Percentiles rank a stretch among this genome's conserved stretches.
These are phyloP conservation scores for Indicator maculatus DNA, from an alignment of 2,113 vertebrate species.

Conservation along the genomic window DNA sequence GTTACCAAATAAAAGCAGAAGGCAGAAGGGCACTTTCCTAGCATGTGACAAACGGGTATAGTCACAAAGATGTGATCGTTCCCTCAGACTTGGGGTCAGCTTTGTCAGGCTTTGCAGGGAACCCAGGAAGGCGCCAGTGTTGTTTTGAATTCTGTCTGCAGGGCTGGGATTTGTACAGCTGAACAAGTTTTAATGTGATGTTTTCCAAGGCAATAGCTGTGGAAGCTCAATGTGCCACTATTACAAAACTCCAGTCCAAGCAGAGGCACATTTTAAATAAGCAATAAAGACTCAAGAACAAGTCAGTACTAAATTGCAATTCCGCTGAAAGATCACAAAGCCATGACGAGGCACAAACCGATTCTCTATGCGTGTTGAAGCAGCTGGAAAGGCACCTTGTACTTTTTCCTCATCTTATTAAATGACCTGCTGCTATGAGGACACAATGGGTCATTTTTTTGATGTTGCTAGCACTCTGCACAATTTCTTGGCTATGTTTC, in stretches of 20 bases:
- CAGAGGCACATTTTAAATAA: conserved; percentile 36
- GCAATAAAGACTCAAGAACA: conserved; percentile 37
- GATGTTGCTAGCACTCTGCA: not conserved
- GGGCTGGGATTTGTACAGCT: conserved; percentile 53
- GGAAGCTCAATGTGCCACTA: not conserved
- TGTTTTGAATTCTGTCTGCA: conserved; percentile 30
- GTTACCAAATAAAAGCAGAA: not conserved
- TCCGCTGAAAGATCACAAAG: not conserved
- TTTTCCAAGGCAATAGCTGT: conserved; percentile 4
- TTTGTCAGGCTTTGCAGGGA: conserved; percentile 2
- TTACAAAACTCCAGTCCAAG: conserved; percentile 13
- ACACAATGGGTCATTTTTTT: not conserved
- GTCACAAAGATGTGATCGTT: not conserved
- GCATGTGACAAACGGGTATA: not conserved
- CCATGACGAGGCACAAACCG: not conserved
- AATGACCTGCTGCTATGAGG: conserved; percentile 6
- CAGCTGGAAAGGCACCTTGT: conserved; percentile 17
- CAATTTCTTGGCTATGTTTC: conserved; percentile 18
- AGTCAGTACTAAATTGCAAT: not conserved
- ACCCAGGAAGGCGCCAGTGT: not conserved
- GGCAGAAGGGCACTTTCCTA: not conserved
- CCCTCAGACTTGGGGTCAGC: not conserved
- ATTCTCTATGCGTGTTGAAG: conserved; percentile 17
- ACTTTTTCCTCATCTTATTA: not conserved
- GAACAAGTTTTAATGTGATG: conserved; percentile 46